phyloP scores from a whole-genome alignment of 2,113 vertebrate genomes.

The Anolis carolinensis region DNA sequence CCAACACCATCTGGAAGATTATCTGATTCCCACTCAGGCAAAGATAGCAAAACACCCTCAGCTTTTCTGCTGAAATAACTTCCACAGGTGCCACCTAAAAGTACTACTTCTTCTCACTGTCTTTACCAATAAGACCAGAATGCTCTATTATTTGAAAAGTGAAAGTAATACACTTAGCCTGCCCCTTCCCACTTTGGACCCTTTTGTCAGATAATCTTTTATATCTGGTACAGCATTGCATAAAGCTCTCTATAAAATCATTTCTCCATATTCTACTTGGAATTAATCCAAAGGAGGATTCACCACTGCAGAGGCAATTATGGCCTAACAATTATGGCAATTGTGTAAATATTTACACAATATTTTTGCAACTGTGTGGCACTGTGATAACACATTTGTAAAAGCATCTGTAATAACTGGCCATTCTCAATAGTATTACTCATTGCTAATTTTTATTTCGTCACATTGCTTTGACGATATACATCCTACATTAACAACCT shows the following conservation, averaged over 20 bases:
- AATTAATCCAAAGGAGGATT: neutral
- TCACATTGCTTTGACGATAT: slow-evolving; percentile 42
- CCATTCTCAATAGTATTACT: slow-evolving; percentile 40
- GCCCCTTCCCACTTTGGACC: neutral
- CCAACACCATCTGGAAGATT: too few species aligned
- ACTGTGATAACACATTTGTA: slow-evolving; percentile 49
- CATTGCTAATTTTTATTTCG: slow-evolving; percentile 50
- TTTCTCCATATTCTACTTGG: neutral
- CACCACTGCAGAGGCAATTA: slow-evolving; percentile 16
- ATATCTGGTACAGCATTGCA: neutral
- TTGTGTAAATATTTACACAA: slow-evolving; percentile 59
- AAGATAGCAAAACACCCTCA: neutral
- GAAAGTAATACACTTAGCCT: neutral
- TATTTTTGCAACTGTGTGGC: slow-evolving; percentile 34
- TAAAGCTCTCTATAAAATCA: neutral
- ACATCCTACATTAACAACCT: slow-evolving; percentile 29
- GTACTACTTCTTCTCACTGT: neutral
- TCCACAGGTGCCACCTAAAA: neutral
- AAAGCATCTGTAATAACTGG: slow-evolving; percentile 46
- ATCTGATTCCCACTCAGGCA: too few species aligned
- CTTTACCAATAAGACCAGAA: neutral
- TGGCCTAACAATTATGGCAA: too few species aligned
- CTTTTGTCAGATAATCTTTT: neutral
- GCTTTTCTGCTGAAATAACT: neutral
- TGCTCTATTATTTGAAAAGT: neutral